Evolutionary conservation across 2,888 invertebrate species (phyloP), one percentile per base, ranked within the genome.

Genomic region (Eupithecia insigniata): DNA sequence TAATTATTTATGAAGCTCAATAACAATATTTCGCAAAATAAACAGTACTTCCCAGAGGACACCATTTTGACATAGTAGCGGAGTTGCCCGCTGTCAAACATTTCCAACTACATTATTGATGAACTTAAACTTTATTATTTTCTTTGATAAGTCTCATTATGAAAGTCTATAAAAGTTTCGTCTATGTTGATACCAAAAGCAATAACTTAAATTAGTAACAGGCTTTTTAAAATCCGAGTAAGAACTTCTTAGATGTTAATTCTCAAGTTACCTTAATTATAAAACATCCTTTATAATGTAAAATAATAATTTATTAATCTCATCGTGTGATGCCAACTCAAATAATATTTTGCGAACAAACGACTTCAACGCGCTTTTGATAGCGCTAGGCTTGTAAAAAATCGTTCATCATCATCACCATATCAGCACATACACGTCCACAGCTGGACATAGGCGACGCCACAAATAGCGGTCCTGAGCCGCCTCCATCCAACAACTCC

Each of bases 351-450:
- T 22, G 10, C 3, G 0, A 51, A 10, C n/a, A 74, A 78, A 76
- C 74, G 78, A 78, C 22, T 69, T 78, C 72, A 76, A 78, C 78
- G 78, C 76, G 76, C 58, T 64, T 36, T 32, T 16, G 46, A 51
- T 51, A 22, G 39, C 39, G 39, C 43, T n/a, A 43, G 6, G 4
- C 4, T n/a, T 43, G 7, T 43, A 18, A n/a, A 43, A 43, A 43
- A 8, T 18, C 7, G 18, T n/a, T 18, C n/a, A n/a, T n/a, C n/a
- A n/a, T n/a, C n/a, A n/a, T n/a, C n/a, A n/a, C n/a, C n/a, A n/a
- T n/a, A n/a, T n/a, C n/a, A n/a, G n/a, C n/a, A n/a, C n/a, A n/a
- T n/a, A n/a, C n/a, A n/a, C n/a, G n/a, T n/a, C n/a, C n/a, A n/a
- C n/a, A n/a, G n/a, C n/a, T n/a, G n/a, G n/a, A n/a, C n/a, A n/a